Base-by-base conservation (phyloP, 92 coral and sea anemone species). In the Palythoa heliodiscus region DNA sequence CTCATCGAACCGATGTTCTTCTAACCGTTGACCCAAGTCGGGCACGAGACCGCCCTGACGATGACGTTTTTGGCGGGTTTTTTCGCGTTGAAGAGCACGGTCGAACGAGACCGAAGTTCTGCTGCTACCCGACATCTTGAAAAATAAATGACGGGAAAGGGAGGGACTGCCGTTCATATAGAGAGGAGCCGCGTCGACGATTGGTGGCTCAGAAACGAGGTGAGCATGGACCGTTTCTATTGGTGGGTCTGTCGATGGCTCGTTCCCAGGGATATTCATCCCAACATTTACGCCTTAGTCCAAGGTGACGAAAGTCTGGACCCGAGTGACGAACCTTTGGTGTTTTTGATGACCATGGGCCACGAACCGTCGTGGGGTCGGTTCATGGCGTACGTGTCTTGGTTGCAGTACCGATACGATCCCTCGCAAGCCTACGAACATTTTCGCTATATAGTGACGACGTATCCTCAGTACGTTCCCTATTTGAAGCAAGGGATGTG, bases 71-170 rank as follows among this genome's bases (percentile, higher is more conserved):
- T 67, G 71, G 71, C 71, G 71, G 71, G 37, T 67, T 67, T 67
- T 67, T 67, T 67, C 71, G 1, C 71, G 71, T 67, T 67, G 71
- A 67, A 67, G 71, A 67, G 71, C 71, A 67, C 71, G 71, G 4
- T 67, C 71, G 37, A 67, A 67, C 71, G 71, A 67, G 71, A 67
- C 71, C 71, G 71, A 67, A 67, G 71, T 22, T 67, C 71, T n/a
- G 37, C 71, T 67, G 71, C 71, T 20, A 67, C 71, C 71, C 71
- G 71, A 67, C 71, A 67, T 67, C 39, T 67, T 67, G 71, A 67
- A 67, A 3, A 29, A 29, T 64, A 64, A 3, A 64, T 64, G 70
- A 64, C 76, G 70, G 17, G 70, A 64, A 64, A 64, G 70, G 70
- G 70, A 64, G 70, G 70, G 70, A 64, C 70, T 64, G 9, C 70